Conservation (phyloP, 1,140 invertebrate species). For the Drosophila nebulosa region DNA sequence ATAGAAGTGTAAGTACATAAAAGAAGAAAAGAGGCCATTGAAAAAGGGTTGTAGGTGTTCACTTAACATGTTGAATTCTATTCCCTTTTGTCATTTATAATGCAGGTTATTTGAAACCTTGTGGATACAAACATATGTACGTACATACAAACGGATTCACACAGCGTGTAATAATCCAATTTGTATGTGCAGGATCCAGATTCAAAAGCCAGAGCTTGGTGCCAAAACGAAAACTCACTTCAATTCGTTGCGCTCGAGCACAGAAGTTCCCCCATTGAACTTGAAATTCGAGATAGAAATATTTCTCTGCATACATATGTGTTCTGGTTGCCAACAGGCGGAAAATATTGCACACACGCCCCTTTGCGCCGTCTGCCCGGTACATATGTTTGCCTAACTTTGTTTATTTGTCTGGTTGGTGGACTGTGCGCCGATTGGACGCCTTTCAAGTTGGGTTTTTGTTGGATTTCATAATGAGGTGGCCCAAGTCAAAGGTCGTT, state of each 20-base stretch:
- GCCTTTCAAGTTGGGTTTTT: slow-evolving; percentile 20
- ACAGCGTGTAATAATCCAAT: slow-evolving; percentile 22
- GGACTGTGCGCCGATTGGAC: too few species aligned
- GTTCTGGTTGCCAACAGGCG: slow-evolving; percentile 26
- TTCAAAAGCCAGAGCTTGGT: slow-evolving; percentile 16
- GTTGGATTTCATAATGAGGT: slow-evolving; percentile 32
- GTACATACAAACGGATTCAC: neutral
- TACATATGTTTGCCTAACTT: slow-evolving; percentile 17
- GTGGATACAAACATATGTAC: neutral
- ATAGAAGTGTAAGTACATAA: neutral
- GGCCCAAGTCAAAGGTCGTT: neutral
- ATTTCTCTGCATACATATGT: neutral
- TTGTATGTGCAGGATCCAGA: neutral
- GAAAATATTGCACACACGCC: slow-evolving; percentile 61
- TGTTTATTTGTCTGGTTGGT: slow-evolving; percentile 25
- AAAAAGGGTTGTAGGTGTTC: neutral
- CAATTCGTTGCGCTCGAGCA: slow-evolving; percentile 33
- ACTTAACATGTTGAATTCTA: neutral
- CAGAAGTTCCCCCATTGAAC: slow-evolving; percentile 34
- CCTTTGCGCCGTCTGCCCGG: slow-evolving; percentile 7
- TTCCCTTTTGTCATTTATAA: neutral
- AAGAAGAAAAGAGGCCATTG: neutral
- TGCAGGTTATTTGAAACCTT: neutral
- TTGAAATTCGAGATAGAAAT: slow-evolving; percentile 31
- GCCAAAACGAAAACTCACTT: slow-evolving; percentile 12